Evolutionary conservation across 2,113 vertebrate species (phyloP), one percentile per base, ranked within the genome.

Genomic region (Phaethornis superciliosus): DNA sequence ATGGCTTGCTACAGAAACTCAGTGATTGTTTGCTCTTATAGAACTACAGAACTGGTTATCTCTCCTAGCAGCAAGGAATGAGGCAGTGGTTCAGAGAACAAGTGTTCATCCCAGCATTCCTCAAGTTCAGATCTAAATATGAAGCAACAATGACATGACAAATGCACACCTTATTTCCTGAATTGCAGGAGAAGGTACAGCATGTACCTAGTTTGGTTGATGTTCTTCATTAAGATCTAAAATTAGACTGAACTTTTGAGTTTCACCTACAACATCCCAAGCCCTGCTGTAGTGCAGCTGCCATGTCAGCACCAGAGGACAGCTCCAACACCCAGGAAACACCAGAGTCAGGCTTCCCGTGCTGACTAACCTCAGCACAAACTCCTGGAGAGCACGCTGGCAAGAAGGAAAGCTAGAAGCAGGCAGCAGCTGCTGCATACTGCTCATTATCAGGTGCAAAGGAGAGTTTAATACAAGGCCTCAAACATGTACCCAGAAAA

Each of bases 221-320:
- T 58, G 65, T 67, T 82, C 76, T 96, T 94, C 93, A 87, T 54
- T 42, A 64, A 93, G 72, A 93, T 37, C 89, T 97, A 97, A 97
- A 97, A 96, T 97, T 97, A 97, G 97, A 93, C 80, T 40, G 27
- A 69, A 21, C 68, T 56, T 91, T n/a, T 76, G 90, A 76, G 81
- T 74, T 91, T 76, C 85, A 22, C 58, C 69, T 83, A 69, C 54
- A 91, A 62, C 58, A 86, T 71, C 92, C 51, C 69, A 96, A 93
- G 67, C 72, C 60, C 75, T 64, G 22, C 8, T 2, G 21, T 10
- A 40, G 40, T 44, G 21, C 23, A 80, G 27, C 27, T 46, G 59
- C 71, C 44, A 65, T 5, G 16, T 70, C 51, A 32, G 19, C 80
- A 35, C 44, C 10, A 8, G 8, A 70, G 46, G 15, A 42, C 37